Evolutionary conservation across 2,113 vertebrate species (phyloP), one percentile per base, ranked within the genome.

Genomic region (Pongo pygmaeus): DNA sequence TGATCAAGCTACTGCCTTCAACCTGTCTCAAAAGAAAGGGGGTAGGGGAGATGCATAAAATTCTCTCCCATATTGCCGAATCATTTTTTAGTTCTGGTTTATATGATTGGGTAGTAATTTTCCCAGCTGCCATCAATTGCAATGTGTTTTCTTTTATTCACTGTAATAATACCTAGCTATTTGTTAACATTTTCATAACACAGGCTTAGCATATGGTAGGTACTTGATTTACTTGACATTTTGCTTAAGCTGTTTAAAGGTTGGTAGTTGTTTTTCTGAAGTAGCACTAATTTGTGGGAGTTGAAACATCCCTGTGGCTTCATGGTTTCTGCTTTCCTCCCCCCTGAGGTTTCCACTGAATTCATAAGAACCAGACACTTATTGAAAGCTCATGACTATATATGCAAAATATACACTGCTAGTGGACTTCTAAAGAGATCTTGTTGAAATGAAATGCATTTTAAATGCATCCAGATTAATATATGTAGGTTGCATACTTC

Each of bases 171-270:
- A 87, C 20, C n/a, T 78, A 90, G 55, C 38, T 94, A 89, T 78
- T 94, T 96, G 91, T 94, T 96, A 97, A 91, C 91, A 86, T 96
- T 89, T 93, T 93, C 43, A 79, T 95, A 97, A 96, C 35, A 75
- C 57, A 52, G 52, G 6, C 30, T 96, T 95, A 61, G 70, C 91
- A 78, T 94, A 84, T 93, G 85, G 61, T 79, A 23, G 48, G 59
- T 79, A 46, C 81, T 98, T 95, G 93, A 96, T 96, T 97, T 95
- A 91, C 59, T 81, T 96, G 96, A 91, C 94, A 94, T 97, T 98
- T 97, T 96, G 16, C 78, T 89, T 93, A 89, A 95, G 89, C 77
- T 87, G 52, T 95, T 97, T 91, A 96, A 97, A 96, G 77, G 40
- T 86, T 87, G 84, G 59, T 86, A 25, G n/a, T 75, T 94, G 84